Evolutionary conservation across 2,797 vertebrate species (phyloP), one percentile per base, ranked within the genome.

Genomic region (Florisuga fusca): DNA sequence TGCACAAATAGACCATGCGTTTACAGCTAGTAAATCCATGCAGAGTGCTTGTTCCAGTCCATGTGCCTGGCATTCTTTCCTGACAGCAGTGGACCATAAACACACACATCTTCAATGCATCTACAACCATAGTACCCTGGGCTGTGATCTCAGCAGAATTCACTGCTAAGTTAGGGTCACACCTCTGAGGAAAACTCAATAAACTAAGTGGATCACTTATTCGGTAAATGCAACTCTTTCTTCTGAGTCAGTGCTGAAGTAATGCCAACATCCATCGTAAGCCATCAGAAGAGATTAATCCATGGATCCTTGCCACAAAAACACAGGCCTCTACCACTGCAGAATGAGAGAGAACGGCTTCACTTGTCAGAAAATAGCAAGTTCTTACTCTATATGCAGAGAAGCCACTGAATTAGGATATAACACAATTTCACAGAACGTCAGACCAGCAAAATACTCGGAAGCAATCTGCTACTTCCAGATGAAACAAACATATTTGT

Each of bases 401-500:
- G 57, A 33, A 96, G 71, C 31, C 41, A 82, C 80, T 88, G 86
- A 90, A 88, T 95, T 67, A 94, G 77, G 71, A 66, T 88, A 27
- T 73, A 94, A 93, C 75, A 90, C 77, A 91, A 79, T 95, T 90
- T 89, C 84, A 93, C 79, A 87, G 86, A 68, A 90, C 66, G 80
- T 95, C 88, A 91, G 58, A 80, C 58, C 77, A 91, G 67, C 64
- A 89, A 83, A 94, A 73, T 72, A 94, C 69, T 92, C 94, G 51
- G 75, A 93, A 91, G 82, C 43, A 82, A 91, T 88, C 81, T 72
- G 72, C 63, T 91, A 29, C 74, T 86, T 96, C 43, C 55, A 93
- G 74, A 91, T 76, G 79, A 85, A 94, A 91, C 72, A 93, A 94
- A 95, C 75, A 84, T 90, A 91, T 79, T 93, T 95, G 80, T 91